phyloP scores from a whole-genome alignment of 2,797 vertebrate species.

The Alcedo quadribrachys region DNA sequence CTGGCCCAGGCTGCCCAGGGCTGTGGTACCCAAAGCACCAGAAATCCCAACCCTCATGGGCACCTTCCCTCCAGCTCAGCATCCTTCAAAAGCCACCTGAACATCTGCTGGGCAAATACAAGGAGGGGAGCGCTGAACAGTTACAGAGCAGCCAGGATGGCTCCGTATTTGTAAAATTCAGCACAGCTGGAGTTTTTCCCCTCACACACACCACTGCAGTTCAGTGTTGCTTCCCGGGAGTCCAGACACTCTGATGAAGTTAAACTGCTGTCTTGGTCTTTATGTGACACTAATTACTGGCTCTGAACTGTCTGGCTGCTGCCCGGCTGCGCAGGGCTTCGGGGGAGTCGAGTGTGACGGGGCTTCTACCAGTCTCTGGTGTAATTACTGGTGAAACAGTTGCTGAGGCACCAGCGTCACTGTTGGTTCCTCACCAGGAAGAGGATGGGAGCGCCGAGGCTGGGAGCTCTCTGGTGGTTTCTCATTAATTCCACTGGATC shows the following conservation, averaged over 20 bases:
- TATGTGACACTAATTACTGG: background rate
- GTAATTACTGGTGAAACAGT: background rate
- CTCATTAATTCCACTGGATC: background rate
- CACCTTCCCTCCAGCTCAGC: background rate
- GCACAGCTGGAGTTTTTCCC: rapidly evolving
- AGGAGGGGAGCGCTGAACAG: no score
- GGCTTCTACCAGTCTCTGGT: background rate
- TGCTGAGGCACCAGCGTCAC: background rate
- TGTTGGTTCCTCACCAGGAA: background rate
- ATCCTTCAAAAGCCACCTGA: rapidly evolving
- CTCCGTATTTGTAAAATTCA: background rate
- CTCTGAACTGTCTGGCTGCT: background rate
- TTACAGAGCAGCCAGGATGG: rapidly evolving
- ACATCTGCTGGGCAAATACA: rapidly evolving
- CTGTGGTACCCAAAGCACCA: no score
- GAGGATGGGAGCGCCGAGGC: rapidly evolving
- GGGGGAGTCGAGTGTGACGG: background rate
- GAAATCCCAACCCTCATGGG: rapidly evolving
- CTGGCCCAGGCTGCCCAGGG: no score
- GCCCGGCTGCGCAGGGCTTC: background rate
- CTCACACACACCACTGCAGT: background rate
- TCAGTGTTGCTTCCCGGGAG: background rate
- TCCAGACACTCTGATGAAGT: background rate
- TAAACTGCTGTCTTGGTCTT: background rate
- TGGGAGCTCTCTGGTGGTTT: rapidly evolving